phyloP scores from a whole-genome alignment of 2,797 vertebrate species.

The Thunnus albacares region DNA sequence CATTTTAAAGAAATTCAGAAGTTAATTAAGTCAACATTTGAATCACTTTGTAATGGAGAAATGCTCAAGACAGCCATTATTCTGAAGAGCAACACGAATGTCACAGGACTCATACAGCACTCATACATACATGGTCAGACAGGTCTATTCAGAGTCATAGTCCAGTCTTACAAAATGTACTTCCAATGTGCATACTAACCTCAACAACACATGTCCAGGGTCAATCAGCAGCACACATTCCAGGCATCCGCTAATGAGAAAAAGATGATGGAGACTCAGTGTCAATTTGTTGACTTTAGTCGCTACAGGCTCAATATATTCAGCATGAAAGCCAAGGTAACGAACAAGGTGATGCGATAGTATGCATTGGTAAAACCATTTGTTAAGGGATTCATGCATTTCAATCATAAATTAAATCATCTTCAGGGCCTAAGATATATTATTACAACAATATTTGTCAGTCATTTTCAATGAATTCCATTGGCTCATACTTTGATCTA shows the following conservation, averaged over 20 bases:
- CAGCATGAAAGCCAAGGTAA: no score
- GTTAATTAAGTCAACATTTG: slow-evolving; percentile 54
- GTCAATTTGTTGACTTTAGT: not conserved
- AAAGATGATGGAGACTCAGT: not conserved
- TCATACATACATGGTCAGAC: not conserved
- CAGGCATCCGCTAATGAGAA: not conserved
- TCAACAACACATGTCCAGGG: not conserved
- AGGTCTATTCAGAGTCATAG: not conserved
- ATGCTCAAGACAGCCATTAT: slow-evolving; percentile 34
- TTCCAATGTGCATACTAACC: not conserved
- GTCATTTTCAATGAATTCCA: not conserved
- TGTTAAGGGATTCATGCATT: not conserved
- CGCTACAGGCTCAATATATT: not conserved
- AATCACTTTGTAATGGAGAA: slow-evolving; percentile 42
- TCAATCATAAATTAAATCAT: not conserved
- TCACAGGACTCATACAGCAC: slow-evolving; percentile 17
- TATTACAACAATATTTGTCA: not conserved
- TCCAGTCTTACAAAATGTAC: slow-evolving; percentile 2
- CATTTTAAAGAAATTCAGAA: slow-evolving; percentile 35
- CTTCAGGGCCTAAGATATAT: not conserved
- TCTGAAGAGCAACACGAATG: slow-evolving; percentile 29
- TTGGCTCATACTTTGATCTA: not conserved
- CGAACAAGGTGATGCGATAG: not conserved
- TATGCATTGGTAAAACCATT: no score
- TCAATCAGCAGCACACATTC: not conserved